Conservation (phyloP, 2,797 vertebrate genomes). For the Cetoscarus ocellatus region DNA sequence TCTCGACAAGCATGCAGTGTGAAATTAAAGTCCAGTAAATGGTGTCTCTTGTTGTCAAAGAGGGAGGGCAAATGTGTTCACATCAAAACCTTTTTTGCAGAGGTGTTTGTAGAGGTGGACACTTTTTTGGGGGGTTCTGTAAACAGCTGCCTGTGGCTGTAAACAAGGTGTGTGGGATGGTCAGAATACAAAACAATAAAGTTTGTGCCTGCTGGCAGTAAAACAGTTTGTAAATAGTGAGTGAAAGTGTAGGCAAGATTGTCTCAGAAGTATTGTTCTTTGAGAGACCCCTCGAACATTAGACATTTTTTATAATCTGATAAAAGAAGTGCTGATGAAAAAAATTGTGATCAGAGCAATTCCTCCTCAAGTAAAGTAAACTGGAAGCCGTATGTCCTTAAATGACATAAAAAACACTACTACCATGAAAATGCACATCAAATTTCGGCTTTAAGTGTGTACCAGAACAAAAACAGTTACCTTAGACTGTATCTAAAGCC, state of each 20-base stretch:
- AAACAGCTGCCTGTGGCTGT: not conserved
- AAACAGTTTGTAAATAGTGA: not conserved
- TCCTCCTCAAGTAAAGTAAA: too few species aligned
- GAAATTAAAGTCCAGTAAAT: slow-evolving; percentile 34
- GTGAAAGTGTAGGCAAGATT: not conserved
- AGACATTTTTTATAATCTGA: not conserved
- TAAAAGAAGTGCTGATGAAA: not conserved
- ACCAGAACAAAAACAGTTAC: too few species aligned
- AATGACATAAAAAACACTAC: too few species aligned
- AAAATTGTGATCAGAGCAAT: not conserved
- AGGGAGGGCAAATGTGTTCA: slow-evolving; percentile 1
- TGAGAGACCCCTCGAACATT: not conserved
- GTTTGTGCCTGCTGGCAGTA: too few species aligned
- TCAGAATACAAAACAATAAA: not conserved
- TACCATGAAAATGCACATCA: too few species aligned
- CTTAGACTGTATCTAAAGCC: too few species aligned
- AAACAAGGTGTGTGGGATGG: not conserved
- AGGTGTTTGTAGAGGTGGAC: not conserved
- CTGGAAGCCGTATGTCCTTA: too few species aligned
- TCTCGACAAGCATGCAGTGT: slow-evolving; percentile 8
- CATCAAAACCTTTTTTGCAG: not conserved
- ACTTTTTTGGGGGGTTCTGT: not conserved
- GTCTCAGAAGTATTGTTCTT: not conserved
- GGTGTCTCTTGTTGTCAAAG: slow-evolving; percentile 10
- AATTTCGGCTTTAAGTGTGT: too few species aligned